phyloP scores from a whole-genome alignment of 2,888 invertebrate species.

The Drosophila meridionalis region DNA sequence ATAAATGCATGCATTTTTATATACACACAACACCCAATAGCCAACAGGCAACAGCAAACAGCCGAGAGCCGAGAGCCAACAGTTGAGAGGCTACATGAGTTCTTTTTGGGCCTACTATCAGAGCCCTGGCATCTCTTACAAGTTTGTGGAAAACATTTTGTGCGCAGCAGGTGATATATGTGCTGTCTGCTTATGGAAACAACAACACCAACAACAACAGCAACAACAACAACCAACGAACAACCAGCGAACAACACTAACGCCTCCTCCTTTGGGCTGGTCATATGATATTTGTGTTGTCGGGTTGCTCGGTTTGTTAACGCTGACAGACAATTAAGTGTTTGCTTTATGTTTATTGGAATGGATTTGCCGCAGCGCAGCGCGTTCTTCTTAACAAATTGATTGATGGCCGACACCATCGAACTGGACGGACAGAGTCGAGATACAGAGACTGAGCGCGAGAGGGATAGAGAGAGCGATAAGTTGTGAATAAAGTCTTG shows the following conservation, averaged over 20 bases:
- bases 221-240: constrained; percentile 34
- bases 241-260: constrained; percentile 48
- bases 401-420: constrained; percentile 71
- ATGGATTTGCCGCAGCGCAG: constrained; percentile 65
- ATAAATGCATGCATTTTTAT: constrained; percentile 70
- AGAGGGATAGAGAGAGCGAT: constrained; percentile 2
- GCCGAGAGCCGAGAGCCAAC: constrained; percentile 14
- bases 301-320: constrained; percentile 77
- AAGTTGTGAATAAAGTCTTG: constrained; percentile 58
- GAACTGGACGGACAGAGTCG: constrained; percentile 13
- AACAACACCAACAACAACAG: constrained; percentile 38
- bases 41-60: constrained; percentile 9
- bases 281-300: constrained; percentile 80
- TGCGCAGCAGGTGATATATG: constrained; percentile 81
- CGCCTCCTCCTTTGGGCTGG: constrained; percentile 56
- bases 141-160: constrained; percentile 80
- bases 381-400: constrained; percentile 74
- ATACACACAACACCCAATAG: constrained; percentile 28
- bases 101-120: constrained; percentile 62
- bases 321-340: constrained; percentile 82
- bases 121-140: constrained; percentile 75
- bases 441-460: background rate
- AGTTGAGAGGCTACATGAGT: constrained; percentile 54
- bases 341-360: constrained; percentile 81
- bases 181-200: constrained; percentile 67